phyloP scores from a whole-genome alignment of 2,797 vertebrate species.

The Scolopax bukidnonensis region DNA sequence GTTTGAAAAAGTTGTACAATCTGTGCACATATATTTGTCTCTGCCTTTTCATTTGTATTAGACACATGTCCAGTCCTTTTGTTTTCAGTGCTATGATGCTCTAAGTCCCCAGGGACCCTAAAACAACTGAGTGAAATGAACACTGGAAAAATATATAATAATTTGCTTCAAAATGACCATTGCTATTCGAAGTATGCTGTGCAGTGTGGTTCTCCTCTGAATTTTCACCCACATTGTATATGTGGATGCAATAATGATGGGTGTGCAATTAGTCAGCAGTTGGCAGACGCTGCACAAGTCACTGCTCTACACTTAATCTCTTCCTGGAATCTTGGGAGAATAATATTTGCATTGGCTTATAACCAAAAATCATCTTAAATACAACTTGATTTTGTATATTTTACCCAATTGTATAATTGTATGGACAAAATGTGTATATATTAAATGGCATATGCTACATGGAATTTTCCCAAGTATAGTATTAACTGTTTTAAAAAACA shows the following conservation, averaged over 20 bases:
- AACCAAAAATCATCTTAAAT: conserved; percentile 49
- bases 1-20: background rate
- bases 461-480: conserved; percentile 31
- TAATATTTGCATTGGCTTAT: conserved; percentile 68
- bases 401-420: conserved; percentile 56
- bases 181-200: background rate
- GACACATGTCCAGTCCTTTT: background rate
- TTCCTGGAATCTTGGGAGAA: conserved; percentile 56
- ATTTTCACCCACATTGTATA: background rate
- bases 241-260: background rate
- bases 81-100: background rate
- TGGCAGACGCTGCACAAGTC: conserved; percentile 17
- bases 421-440: conserved; percentile 12
- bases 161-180: background rate
- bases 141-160: background rate
- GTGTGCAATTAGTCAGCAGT: conserved; percentile 38
- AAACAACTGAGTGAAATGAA: conserved; percentile 22
- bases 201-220: background rate
- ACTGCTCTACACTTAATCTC: conserved; percentile 38
- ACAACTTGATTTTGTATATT: conserved; percentile 52
- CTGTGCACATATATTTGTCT: background rate
- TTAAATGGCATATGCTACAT: background rate
- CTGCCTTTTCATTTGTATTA: background rate
- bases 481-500: conserved; percentile 6
- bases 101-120: background rate